phyloP scores from a whole-genome alignment of 1,140 invertebrate genomes.

The Cydia splendana region DNA sequence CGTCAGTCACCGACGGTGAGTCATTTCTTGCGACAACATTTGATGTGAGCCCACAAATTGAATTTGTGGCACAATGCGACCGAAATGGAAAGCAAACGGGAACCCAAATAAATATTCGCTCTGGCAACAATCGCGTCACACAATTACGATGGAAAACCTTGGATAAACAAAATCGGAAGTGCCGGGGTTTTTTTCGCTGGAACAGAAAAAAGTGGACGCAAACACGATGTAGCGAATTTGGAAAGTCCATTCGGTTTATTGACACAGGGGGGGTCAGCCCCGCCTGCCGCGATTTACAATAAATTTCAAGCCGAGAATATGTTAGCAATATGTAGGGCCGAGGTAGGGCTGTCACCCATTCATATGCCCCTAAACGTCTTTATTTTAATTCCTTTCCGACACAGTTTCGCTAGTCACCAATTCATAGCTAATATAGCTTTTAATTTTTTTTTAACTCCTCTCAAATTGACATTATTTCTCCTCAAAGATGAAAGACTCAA shows the following conservation, averaged over 20 bases:
- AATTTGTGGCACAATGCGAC: conserved; percentile 67
- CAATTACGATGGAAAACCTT: conserved; percentile 78
- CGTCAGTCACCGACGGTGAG: conserved; percentile 65
- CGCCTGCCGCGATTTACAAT: conserved; percentile 73
- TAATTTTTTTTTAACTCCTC: too few relatives aligned
- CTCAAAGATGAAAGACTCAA: background rate
- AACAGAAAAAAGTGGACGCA: conserved; percentile 66
- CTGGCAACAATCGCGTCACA: conserved; percentile 73
- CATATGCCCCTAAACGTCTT: conserved; percentile 49
- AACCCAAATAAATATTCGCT: conserved; percentile 77
- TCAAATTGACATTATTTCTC: too few relatives aligned
- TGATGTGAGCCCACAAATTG: conserved; percentile 69
- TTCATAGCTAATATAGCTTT: background rate
- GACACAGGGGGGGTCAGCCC: conserved; percentile 54
- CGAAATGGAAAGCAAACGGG: conserved; percentile 68
- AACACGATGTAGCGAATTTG: conserved; percentile 76
- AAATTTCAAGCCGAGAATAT: conserved; percentile 77
- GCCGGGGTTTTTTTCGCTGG: conserved; percentile 50
- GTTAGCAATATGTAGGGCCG: conserved; percentile 71
- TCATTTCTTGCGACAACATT: conserved; percentile 70
- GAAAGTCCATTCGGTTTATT: conserved; percentile 76
- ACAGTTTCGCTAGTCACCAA: background rate
- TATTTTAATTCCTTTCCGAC: background rate
- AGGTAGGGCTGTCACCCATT: conserved; percentile 47
- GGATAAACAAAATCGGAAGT: conserved; percentile 76